Evolutionary conservation across 2,888 invertebrate genomes (phyloP).

Genomic region (Caenorhabditis japonica): DNA sequence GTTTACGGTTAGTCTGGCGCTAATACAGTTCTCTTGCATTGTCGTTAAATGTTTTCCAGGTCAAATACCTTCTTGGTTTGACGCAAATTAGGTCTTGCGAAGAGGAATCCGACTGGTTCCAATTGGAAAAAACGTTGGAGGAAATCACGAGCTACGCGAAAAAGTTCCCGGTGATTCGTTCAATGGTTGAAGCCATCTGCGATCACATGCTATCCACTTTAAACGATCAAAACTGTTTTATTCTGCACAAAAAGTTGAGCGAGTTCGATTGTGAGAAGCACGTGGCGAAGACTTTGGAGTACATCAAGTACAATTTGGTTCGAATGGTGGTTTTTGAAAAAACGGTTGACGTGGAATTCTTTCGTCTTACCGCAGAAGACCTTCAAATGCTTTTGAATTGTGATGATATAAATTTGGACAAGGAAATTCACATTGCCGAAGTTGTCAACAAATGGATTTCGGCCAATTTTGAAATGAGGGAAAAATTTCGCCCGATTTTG

Average conservation of each 20-base stretch:
- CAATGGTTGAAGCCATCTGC: slow-evolving; percentile 9
- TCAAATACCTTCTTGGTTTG: slow-evolving; percentile 28
- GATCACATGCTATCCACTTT: slow-evolving; percentile 17
- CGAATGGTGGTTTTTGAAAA: slow-evolving; percentile 25
- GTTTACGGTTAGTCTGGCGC: slow-evolving; percentile 8
- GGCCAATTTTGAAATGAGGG: slow-evolving; percentile 8
- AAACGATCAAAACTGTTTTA: slow-evolving; percentile 36
- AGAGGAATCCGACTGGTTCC: slow-evolving; percentile 31
- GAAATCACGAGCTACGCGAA: slow-evolving; percentile 93
- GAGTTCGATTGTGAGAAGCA: slow-evolving; percentile 12
- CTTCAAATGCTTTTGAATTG: slow-evolving; percentile 18
- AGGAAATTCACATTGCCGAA: slow-evolving; percentile 19
- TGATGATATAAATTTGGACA: slow-evolving; percentile 30
- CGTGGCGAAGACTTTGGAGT: slow-evolving; percentile 15
- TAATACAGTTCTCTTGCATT: not conserved
- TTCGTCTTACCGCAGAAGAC: slow-evolving; percentile 36
- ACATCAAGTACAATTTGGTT: slow-evolving; percentile 38
- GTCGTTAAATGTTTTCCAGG: slow-evolving; percentile 20
- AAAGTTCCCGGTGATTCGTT: slow-evolving; percentile 94
- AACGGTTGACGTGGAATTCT: slow-evolving; percentile 35
- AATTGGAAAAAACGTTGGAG: slow-evolving; percentile 81
- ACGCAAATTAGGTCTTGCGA: slow-evolving; percentile 1
- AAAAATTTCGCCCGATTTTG: slow-evolving; percentile 23
- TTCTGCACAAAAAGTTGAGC: slow-evolving; percentile 32
- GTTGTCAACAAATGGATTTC: slow-evolving; percentile 35